Evolutionary conservation across 1,140 invertebrate genomes (phyloP).

Genomic region (Pseudomyrmex cubaensis): DNA sequence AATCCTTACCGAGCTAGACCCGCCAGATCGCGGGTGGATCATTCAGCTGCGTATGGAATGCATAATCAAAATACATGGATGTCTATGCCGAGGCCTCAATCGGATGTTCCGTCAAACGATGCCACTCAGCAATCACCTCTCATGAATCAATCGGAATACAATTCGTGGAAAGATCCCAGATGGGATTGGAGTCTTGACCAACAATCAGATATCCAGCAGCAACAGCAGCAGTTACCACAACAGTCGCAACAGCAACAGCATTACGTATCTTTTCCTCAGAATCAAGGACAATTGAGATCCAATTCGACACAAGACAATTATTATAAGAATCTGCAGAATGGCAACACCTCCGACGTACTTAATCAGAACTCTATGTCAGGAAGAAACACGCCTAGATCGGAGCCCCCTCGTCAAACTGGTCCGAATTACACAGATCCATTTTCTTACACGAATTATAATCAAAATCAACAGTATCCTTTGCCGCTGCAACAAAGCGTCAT

Average conservation of each 20-base stretch:
- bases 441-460: constrained; percentile 76
- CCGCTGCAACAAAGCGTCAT: constrained; percentile 64
- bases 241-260: constrained; percentile 72
- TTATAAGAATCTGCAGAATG: constrained; percentile 80
- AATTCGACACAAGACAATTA: constrained; percentile 76
- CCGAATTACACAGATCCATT: constrained; percentile 75
- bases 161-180: constrained; percentile 81
- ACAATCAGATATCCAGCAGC: constrained; percentile 73
- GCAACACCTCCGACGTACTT: constrained; percentile 69
- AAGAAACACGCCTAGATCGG: constrained; percentile 63
- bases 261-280: constrained; percentile 68
- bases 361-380: constrained; percentile 67
- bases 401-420: constrained; percentile 67
- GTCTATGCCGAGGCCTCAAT: constrained; percentile 62
- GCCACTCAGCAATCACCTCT: constrained; percentile 64
- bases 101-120: constrained; percentile 64
- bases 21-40: constrained; percentile 77
- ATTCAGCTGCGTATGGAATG: constrained; percentile 75
- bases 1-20: constrained; percentile 82
- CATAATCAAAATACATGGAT: constrained; percentile 81
- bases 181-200: constrained; percentile 84
- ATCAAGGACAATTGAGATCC: constrained; percentile 74
- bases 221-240: constrained; percentile 53
- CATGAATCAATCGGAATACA: constrained; percentile 73
- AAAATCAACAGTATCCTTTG: constrained; percentile 75